phyloP scores from a whole-genome alignment of 2,113 vertebrate genomes.

The Salvelinus namaycush region DNA sequence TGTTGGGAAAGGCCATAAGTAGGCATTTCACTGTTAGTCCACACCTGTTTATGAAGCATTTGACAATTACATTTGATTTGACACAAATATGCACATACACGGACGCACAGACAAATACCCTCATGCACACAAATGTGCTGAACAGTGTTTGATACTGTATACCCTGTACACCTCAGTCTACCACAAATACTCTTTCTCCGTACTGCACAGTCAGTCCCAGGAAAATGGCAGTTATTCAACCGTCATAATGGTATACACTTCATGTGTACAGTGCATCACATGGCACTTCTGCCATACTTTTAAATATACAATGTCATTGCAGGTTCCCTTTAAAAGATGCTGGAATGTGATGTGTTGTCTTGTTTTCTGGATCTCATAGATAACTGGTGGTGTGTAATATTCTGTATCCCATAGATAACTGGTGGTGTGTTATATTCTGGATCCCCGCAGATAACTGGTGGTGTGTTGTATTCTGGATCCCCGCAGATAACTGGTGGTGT shows the following conservation, averaged over 20 bases:
- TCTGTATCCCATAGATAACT: constrained; percentile 84
- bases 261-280: not conserved
- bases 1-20: no score
- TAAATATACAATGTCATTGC: not conserved
- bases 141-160: not conserved
- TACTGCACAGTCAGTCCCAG: not conserved
- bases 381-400: constrained; percentile 4
- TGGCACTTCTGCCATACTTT: not conserved
- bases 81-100: not conserved
- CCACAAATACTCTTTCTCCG: no score
- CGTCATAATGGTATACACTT: not conserved
- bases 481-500: no score
- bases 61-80: no score
- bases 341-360: not conserved
- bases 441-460: no score
- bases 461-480: no score
- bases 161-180: no score
- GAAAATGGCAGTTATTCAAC: not conserved
- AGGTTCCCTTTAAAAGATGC: not conserved
- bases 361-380: not conserved
- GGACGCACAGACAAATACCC: not conserved
- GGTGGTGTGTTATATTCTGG: constrained; percentile 79
- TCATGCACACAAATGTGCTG: not conserved
- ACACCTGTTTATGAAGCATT: no score
- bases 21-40: no score